Base-by-base conservation (phyloP, 2,888 invertebrate genomes). In the Sylvicola cinctus region DNA sequence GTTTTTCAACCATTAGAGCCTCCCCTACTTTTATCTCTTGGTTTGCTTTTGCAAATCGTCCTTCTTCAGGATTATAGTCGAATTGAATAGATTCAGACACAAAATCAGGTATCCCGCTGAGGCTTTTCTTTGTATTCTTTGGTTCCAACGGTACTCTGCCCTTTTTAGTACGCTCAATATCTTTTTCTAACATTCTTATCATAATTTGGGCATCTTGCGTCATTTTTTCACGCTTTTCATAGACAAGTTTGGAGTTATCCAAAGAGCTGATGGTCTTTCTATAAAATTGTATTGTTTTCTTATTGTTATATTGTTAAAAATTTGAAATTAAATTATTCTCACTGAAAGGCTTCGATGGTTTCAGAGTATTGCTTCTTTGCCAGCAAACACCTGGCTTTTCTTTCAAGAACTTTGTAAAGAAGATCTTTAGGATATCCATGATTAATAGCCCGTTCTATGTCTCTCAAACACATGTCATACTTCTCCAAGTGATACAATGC, bases 351-450 rank as follows among this genome's bases (percentile, higher is more conserved):
- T 29, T 60, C 57, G 11, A 72, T 51, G 0, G 81, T 74, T 40
- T 68, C 65, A 30, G 63, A 57, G 45, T 73, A 68, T 40, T 71
- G 66, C 44, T 77, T 73, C 34, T 76, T 54, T 0, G 70, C 72
- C 37, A 79, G 58, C 30, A 74, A 62, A 46, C 77, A 77, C 44
- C 72, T 67, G 0, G 81, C 83, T 48, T 66, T 69, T 33, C 84
- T 64, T 46, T 83, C 75, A 42, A 68, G 68, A 3, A 83, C 60
- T 53, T 85, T 85, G 51, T 78, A 77, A n/a, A 65, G 51, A 34
- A 83, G 54, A 39, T 79, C 69, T 29, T 63, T 59, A 1, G 84
- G 81, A 48, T 84, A 85, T 8, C 67, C 70, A 4, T 68, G 51
- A 8, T 65, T 55, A 2, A 76, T 49, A 11, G 77, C 69, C 36